Evolutionary conservation across 2,797 vertebrate species (phyloP).

Genomic region (Catostomus latipinnis): DNA sequence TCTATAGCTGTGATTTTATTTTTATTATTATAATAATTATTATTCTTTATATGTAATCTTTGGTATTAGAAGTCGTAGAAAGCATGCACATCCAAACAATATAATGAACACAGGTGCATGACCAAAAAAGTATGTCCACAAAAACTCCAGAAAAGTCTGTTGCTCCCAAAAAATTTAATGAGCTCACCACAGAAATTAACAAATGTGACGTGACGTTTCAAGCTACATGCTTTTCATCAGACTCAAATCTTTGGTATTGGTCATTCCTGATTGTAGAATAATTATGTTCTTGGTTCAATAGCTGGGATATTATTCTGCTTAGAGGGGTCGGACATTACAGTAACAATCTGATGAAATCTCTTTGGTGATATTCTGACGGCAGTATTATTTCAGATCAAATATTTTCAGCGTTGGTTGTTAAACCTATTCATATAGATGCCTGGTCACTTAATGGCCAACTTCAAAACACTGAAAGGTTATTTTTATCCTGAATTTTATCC

Average conservation of each 20-base stretch:
- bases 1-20: constrained; percentile 60
- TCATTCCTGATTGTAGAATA: constrained; percentile 57
- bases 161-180: too few species aligned
- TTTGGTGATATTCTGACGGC: constrained; percentile 63
- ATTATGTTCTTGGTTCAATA: constrained; percentile 45
- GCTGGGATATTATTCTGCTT: constrained; percentile 61
- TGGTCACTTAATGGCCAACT: constrained; percentile 58
- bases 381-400: constrained; percentile 75
- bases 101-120: too few species aligned
- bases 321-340: constrained; percentile 61
- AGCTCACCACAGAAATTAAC: too few species aligned
- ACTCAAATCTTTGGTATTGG: constrained; percentile 29
- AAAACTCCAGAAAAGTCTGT: too few species aligned
- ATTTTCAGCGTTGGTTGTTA: constrained; percentile 56
- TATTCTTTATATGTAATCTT: constrained; percentile 44
- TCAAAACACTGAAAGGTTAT: constrained; percentile 47
- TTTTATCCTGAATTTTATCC: constrained; percentile 49
- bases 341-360: constrained; percentile 57
- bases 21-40: constrained; percentile 19
- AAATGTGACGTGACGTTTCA: too few species aligned
- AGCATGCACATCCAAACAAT: too few species aligned
- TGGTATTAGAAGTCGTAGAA: too few species aligned
- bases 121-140: too few species aligned
- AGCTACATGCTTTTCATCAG: too few species aligned
- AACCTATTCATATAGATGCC: constrained; percentile 57